phyloP scores from a whole-genome alignment of 2,113 vertebrate genomes.

The Syngnathus floridae region DNA sequence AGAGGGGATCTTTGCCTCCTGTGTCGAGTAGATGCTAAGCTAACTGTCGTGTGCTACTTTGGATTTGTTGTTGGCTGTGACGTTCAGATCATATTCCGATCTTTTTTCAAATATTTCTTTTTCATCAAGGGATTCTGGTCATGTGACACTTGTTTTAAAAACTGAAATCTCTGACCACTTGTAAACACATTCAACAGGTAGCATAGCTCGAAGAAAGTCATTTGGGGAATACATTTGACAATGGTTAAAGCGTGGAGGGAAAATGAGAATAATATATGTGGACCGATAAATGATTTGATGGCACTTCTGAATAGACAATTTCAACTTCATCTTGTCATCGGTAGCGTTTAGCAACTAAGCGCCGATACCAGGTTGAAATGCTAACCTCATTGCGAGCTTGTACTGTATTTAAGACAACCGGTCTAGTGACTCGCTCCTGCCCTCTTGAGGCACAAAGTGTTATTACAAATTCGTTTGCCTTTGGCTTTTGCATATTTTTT shows the following conservation, averaged over 20 bases:
- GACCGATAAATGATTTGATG: not conserved
- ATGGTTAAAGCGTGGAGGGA: not conserved
- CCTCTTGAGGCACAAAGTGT: not conserved
- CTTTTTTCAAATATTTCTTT: not conserved
- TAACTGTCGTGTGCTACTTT: conserved; percentile 6
- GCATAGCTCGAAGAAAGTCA: not conserved
- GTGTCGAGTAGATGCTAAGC: conserved; percentile 5
- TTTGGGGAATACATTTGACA: not conserved
- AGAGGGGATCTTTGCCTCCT: not conserved
- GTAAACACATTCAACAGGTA: not conserved
- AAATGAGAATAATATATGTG: not conserved
- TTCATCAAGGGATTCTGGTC: not conserved
- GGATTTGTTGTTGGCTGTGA: not conserved
- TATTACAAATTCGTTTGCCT: not conserved
- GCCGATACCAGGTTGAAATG: not conserved
- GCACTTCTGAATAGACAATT: not conserved
- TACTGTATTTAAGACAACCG: not conserved
- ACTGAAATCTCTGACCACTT: not conserved
- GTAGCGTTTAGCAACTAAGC: not conserved
- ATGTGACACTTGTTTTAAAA: not conserved
- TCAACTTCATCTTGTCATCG: not conserved
- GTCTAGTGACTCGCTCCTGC: not conserved
- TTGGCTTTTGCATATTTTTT: not conserved
- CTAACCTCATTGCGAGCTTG: not conserved
- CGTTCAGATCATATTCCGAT: not conserved